Evolutionary conservation across 2,797 vertebrate genomes (phyloP).

Genomic region (Mormyrops boulengeri): DNA sequence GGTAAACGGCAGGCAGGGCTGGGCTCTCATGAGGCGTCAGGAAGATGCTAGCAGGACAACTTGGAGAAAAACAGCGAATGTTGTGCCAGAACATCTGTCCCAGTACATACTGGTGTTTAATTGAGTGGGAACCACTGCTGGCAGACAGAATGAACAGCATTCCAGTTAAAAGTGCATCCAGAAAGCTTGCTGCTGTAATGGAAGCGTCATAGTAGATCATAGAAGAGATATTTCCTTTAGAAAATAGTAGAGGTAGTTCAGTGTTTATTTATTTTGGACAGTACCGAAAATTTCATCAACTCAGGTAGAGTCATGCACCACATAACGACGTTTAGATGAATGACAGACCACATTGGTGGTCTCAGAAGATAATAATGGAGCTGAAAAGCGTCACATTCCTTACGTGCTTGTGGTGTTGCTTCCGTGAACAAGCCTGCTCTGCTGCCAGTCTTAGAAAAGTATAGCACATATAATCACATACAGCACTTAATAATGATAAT

Average conservation of each 20-base stretch:
- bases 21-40: not conserved
- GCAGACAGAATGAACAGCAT: not conserved
- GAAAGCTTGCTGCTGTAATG: not conserved
- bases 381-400: not conserved
- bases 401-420: not conserved
- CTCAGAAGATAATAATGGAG: not conserved
- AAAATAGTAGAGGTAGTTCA: not conserved
- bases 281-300: not conserved
- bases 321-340: not conserved
- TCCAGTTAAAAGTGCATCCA: not conserved
- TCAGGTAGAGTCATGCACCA: not conserved
- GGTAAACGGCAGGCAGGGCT: slow-evolving; percentile 46
- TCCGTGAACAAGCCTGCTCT: not conserved
- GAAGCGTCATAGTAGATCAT: not conserved
- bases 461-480: too few species aligned
- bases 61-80: not conserved
- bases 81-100: not conserved
- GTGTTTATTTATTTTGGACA: not conserved
- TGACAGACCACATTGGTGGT: not conserved
- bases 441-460: too few species aligned
- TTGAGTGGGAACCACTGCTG: not conserved
- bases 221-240: not conserved
- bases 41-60: not conserved
- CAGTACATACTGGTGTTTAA: not conserved
- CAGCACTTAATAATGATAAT: too few species aligned